Evolutionary conservation across 2,113 vertebrate species (phyloP).

Genomic region (Smithornis capensis): DNA sequence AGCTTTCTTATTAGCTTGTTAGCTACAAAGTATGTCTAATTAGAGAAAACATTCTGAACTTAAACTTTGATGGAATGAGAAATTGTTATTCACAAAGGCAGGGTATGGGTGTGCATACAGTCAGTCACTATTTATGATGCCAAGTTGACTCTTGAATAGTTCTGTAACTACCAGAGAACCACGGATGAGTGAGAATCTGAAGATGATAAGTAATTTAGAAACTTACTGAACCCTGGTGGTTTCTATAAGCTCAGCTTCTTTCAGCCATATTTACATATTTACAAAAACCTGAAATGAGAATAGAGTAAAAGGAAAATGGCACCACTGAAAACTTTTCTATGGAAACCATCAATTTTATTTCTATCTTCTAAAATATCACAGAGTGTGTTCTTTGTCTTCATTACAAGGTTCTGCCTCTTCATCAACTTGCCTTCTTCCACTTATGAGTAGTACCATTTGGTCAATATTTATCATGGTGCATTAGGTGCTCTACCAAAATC

Average conservation of each 20-base stretch:
- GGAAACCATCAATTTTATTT: background rate
- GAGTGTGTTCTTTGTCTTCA: background rate
- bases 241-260: conserved; percentile 23
- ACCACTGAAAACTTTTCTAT: background rate
- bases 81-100: background rate
- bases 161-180: conserved; percentile 2
- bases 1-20: background rate
- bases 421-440: background rate
- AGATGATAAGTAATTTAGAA: conserved; percentile 24
- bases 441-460: background rate
- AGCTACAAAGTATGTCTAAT: background rate
- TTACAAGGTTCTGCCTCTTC: background rate
- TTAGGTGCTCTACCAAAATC: background rate
- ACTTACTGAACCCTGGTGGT: background rate
- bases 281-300: background rate
- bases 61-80: background rate
- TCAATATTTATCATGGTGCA: background rate
- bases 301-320: background rate
- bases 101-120: background rate
- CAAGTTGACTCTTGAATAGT: background rate
- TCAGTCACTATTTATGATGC: background rate
- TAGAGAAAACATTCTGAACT: background rate
- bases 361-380: background rate
- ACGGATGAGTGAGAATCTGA: background rate
- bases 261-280: conserved; percentile 21